Conservation (phyloP, 2,888 invertebrate species). For the Caenorhabditis angaria region DNA sequence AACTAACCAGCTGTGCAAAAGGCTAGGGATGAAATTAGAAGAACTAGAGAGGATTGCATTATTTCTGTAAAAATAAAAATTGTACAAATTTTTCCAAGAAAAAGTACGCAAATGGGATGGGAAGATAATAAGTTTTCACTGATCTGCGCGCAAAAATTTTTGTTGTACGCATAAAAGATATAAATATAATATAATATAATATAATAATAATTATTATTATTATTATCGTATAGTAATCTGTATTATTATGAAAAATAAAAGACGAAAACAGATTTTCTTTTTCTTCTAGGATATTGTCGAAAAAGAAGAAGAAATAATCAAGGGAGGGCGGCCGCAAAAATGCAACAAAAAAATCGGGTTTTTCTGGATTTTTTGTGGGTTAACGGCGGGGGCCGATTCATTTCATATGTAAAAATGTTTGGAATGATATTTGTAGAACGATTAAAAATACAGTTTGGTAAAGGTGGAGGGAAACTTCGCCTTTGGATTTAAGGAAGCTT, state of each 20-base stretch:
- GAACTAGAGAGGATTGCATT: background rate
- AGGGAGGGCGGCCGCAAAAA: background rate
- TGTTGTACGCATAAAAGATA: background rate
- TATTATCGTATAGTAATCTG: slow-evolving; percentile 1
- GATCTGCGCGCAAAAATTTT: background rate
- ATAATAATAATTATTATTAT: no score
- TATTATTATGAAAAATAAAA: background rate
- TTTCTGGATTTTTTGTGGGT: slow-evolving; percentile 1
- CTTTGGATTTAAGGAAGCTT: no score
- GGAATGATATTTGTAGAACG: no score
- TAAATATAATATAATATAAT: background rate
- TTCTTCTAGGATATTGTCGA: background rate
- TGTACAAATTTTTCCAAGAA: background rate
- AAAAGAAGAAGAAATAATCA: background rate
- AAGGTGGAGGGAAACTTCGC: no score
- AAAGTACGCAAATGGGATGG: background rate
- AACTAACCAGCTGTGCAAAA: slow-evolving; percentile 11
- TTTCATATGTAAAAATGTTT: no score
- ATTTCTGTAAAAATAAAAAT: background rate
- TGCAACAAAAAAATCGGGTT: slow-evolving; percentile 4
- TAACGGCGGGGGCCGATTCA: no score
- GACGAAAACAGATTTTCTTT: background rate
- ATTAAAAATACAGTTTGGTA: no score
- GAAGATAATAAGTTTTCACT: background rate
- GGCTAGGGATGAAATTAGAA: slow-evolving; percentile 10